Percentiles rank a stretch among this genome's conserved stretches.
phyloP scores from a whole-genome alignment of 2,113 vertebrate genomes.

The Gobius niger region DNA sequence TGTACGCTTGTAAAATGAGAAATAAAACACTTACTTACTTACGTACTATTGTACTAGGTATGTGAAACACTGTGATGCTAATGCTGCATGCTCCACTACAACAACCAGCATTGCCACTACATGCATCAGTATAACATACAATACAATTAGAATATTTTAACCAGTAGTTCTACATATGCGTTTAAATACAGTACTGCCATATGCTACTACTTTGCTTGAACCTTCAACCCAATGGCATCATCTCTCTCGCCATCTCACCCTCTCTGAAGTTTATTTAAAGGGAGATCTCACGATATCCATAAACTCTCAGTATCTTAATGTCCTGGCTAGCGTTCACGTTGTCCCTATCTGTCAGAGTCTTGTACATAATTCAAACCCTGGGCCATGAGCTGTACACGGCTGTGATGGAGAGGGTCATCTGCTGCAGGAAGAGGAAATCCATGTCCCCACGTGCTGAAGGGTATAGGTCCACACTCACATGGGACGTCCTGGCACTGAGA shows the following conservation, averaged over 20 bases:
- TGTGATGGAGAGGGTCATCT: constrained; percentile 49
- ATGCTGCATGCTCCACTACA: no score
- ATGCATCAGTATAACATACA: no score
- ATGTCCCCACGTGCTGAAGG: constrained; percentile 22
- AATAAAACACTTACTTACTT: no score
- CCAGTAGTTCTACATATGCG: no score
- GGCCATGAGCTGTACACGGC: constrained; percentile 26
- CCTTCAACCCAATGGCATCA: background rate
- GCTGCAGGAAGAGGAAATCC: constrained; percentile 29
- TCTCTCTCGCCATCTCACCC: constrained; percentile 25
- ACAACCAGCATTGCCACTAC: no score
- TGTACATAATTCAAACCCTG: constrained; percentile 49
- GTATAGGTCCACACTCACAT: constrained; percentile 37
- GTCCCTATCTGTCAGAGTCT: constrained; percentile 29
- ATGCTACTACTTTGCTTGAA: background rate
- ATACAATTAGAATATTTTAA: no score
- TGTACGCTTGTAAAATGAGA: no score
- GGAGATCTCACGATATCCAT: constrained; percentile 11
- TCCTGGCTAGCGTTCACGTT: constrained; percentile 36
- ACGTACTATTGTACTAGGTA: no score
- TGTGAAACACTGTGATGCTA: no score
- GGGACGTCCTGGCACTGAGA: constrained; percentile 19
- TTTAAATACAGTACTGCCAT: no score
- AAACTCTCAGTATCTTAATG: constrained; percentile 28
- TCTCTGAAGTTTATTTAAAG: constrained; percentile 62